A percentile compares a stretch with the other conserved stretches of the same genome.
phyloP scores from a whole-genome alignment of 92 coral and sea anemone genomes.

The Epizoanthus ramosus region DNA sequence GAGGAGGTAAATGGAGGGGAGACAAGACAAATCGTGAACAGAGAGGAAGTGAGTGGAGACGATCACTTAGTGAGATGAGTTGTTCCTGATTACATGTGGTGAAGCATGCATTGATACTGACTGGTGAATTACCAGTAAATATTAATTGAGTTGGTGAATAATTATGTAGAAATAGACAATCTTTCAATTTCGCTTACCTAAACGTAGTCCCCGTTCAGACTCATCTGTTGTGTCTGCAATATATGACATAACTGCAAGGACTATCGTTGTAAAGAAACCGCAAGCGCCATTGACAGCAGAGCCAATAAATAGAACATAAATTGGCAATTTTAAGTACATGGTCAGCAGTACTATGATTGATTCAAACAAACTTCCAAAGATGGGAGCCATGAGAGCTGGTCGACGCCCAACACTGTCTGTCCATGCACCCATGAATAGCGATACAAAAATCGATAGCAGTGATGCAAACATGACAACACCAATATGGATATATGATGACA shows the following conservation, averaged over 20 bases:
- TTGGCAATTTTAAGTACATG: constrained; percentile 60
- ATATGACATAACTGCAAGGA: constrained; percentile 68
- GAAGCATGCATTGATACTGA: no score
- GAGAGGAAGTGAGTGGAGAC: no score
- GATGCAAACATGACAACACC: constrained; percentile 54
- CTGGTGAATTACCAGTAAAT: not conserved
- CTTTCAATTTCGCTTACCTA: constrained; percentile 49
- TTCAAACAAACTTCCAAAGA: constrained; percentile 64
- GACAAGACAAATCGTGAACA: no score
- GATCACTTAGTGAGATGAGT: no score
- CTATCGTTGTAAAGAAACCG: constrained; percentile 68
- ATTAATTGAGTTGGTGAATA: not conserved
- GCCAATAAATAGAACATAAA: constrained; percentile 70
- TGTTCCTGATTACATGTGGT: no score
- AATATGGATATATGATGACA: constrained; percentile 59
- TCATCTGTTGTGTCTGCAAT: constrained; percentile 80
- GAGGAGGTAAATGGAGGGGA: no score
- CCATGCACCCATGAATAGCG: constrained; percentile 86
- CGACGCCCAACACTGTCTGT: constrained; percentile 77
- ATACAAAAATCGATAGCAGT: constrained; percentile 69
- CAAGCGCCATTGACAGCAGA: constrained; percentile 62
- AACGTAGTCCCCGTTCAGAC: constrained; percentile 55
- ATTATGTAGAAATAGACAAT: no score
- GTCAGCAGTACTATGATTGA: constrained; percentile 53
- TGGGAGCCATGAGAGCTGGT: constrained; percentile 63